These are phyloP conservation scores for Mesorhabditis spiculigera DNA, from an alignment of 2,888 invertebrate species.

Conservation along the genomic window DNA sequence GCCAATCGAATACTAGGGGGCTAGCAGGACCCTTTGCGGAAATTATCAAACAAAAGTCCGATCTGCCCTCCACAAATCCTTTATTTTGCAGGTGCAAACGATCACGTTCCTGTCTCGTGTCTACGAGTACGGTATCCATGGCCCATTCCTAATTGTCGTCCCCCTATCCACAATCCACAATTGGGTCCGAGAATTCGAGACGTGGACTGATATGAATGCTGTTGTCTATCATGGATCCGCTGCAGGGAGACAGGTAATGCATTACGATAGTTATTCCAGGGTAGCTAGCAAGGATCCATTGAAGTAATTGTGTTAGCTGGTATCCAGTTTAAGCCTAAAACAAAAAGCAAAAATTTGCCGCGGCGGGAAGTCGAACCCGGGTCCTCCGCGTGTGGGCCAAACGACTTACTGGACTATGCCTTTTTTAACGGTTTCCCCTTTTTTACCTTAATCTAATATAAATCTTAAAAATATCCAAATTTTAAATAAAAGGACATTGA, in stretches of 20 bases:
- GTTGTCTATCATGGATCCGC: constrained; percentile 61
- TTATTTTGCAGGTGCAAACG: constrained; percentile 71
- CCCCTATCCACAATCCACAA: constrained; percentile 98
- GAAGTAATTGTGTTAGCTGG: no score
- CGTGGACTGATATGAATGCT: constrained; percentile 94
- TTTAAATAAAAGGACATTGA: neutral
- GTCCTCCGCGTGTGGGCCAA: no score
- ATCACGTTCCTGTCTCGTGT: constrained; percentile 78
- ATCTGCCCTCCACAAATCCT: no score
- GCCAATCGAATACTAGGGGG: no score
- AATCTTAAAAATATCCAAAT: neutral
- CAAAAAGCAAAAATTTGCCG: no score
- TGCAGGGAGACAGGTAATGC: constrained; percentile 80
- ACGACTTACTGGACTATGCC: no score
- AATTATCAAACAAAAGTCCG: no score
- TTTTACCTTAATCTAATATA: no score
- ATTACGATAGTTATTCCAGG: constrained; percentile 82
- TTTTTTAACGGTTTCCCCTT: no score
- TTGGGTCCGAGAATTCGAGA: constrained; percentile 99
- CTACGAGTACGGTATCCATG: constrained; percentile 65
- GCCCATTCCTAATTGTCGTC: constrained; percentile 96
- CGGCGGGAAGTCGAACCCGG: no score
- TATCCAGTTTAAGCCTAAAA: no score
- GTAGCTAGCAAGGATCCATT: constrained; percentile 16
- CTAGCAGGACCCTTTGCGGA: no score